Percentiles rank a stretch among this genome's conserved stretches.
Evolutionary conservation across 1,140 invertebrate species (phyloP).

Genomic region (Augochlora pura): DNA sequence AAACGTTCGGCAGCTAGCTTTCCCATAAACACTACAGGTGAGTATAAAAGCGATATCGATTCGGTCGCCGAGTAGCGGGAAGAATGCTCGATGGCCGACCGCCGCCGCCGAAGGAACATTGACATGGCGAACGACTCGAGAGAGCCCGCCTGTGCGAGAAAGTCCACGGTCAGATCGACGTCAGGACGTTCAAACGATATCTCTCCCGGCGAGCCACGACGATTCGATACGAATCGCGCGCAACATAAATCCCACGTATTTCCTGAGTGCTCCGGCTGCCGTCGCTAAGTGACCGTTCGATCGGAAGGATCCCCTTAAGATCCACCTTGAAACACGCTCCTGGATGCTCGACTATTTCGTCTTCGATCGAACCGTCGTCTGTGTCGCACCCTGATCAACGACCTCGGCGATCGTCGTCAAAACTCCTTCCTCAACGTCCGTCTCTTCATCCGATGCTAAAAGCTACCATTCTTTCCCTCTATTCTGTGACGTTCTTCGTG

Average conservation of each 20-base stretch:
- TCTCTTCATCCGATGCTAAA: too few species aligned
- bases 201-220: background rate
- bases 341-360: too few species aligned
- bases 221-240: conserved; percentile 1
- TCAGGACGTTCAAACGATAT: conserved; percentile 6
- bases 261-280: background rate
- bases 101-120: background rate
- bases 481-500: too few species aligned
- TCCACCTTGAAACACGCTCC: background rate
- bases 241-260: conserved; percentile 2
- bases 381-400: background rate
- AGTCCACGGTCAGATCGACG: background rate
- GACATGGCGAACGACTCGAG: background rate
- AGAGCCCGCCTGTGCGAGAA: background rate
- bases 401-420: too few species aligned
- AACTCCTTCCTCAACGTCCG: too few species aligned
- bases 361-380: background rate
- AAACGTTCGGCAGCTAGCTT: background rate
- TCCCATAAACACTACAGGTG: background rate
- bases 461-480: too few species aligned
- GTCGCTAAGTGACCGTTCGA: background rate
- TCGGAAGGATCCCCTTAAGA: background rate
- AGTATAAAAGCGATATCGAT: background rate
- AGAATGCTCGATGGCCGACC: background rate
- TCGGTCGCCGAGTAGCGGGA: background rate